Percentiles rank a stretch among this genome's conserved stretches.
These are phyloP conservation scores for Andinoacara biseriatus DNA, from an alignment of 2,113 vertebrate species.

Conservation along the genomic window DNA sequence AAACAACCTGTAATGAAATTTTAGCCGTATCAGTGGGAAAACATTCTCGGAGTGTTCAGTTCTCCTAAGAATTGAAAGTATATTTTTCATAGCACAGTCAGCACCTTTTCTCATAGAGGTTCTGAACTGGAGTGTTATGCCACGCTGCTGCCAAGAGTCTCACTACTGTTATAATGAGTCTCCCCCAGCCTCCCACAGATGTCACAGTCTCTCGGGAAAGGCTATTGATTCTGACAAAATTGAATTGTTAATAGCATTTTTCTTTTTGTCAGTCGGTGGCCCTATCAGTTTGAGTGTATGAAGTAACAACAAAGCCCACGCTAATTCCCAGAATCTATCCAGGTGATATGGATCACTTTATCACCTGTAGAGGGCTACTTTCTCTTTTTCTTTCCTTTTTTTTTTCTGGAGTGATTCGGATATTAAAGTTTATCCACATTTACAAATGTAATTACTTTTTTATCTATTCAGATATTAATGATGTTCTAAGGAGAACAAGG, in stretches of 20 bases:
- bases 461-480: not conserved
- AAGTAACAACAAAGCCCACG: constrained; percentile 9
- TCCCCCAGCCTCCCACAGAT: constrained; percentile 30
- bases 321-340: constrained; percentile 5
- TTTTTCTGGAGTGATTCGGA: no score
- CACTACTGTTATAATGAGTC: constrained; percentile 33
- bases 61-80: not conserved
- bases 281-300: not conserved
- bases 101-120: constrained; percentile 16
- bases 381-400: not conserved
- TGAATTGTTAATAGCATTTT: constrained; percentile 43
- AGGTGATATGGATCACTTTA: not conserved
- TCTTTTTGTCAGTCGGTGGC: constrained; percentile 16
- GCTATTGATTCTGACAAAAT: constrained; percentile 52
- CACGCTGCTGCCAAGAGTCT: constrained; percentile 31
- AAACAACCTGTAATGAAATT: constrained; percentile 45
- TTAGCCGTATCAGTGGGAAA: constrained; percentile 33
- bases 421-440: no score
- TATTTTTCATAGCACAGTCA: constrained; percentile 3
- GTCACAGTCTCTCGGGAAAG: constrained; percentile 6
- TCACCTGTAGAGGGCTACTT: not conserved
- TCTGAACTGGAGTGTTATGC: constrained; percentile 22
- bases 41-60: not conserved
- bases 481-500: not conserved
- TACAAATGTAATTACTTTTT: not conserved